Base-by-base conservation (phyloP, 2,888 invertebrate species). In the Himalopsyche tibetana region DNA sequence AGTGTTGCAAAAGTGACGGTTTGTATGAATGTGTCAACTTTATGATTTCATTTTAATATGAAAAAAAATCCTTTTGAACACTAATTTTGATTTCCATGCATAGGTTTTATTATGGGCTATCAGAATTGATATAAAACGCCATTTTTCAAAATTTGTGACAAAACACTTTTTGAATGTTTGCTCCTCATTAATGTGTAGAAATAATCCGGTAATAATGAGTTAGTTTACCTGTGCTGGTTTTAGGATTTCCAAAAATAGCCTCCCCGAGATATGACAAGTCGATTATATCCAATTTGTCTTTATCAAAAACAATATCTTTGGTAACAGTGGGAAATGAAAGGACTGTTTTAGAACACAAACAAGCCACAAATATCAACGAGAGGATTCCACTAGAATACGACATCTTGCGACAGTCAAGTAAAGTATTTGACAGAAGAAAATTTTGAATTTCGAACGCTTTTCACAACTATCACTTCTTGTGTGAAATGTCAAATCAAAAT, bases 211-310 rank as follows among this genome's bases (percentile, higher is more conserved):
- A 11, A 45, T 9, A 9, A 11, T 45, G 0, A 45, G 15, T 63
- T 19, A 51, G 42, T 80, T 45, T 83, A 86, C 86, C 86, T 12
- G 86, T 45, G 28, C 11, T 45, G 6, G 28, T 42, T 12, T 79
- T 79, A 19, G 86, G 86, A 38, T 55, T 38, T n/a, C 86, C 86
- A 45, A 51, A 86, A 17, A 86, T 84, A 28, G 63, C 51, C 4
- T 84, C 82, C 63, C 86, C 86, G 17, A 86, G 80, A 84, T 84
- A 51, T 11, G 86, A 86, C 12, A 86, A 45, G 80, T 86, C 86
- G n/a, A 86, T 56, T 2, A 63, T 63, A 19, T 63, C 63, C 28
- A 63, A 63, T 19, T 63, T 63, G 19, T 63, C 19, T 8, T 63
- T 63, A 8, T 63, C 63, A 28, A 63, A 19, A 63, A 63, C 63